Percentiles rank a stretch among this genome's conserved stretches.
Evolutionary conservation across 2,113 vertebrate species (phyloP).

Genomic region (Campylomormyrus tamandua): DNA sequence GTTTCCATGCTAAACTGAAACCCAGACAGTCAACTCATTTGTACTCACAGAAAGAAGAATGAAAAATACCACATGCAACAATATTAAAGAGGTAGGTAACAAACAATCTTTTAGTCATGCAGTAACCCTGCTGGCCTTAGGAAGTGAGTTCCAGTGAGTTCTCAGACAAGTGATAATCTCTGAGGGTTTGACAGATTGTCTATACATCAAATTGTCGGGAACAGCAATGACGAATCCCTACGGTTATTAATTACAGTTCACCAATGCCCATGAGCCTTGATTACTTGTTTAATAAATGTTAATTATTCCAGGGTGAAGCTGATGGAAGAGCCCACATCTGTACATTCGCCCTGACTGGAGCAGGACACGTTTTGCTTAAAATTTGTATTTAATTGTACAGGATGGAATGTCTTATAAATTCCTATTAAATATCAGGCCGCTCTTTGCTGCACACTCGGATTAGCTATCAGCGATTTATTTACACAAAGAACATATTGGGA

Average conservation of each 20-base stretch:
- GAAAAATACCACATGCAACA: background rate
- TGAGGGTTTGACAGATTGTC: background rate
- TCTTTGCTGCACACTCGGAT: background rate
- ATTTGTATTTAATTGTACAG: background rate
- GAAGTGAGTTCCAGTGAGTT: background rate
- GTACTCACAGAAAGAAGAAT: background rate
- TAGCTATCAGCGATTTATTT: background rate
- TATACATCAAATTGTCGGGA: background rate
- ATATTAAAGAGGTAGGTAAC: background rate
- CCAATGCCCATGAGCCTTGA: background rate
- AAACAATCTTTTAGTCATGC: background rate
- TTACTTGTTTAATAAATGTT: background rate
- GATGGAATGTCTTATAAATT: background rate
- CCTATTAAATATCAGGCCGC: background rate
- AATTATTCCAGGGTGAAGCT: background rate
- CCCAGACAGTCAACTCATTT: background rate
- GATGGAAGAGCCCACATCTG: background rate
- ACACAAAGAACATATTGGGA: background rate
- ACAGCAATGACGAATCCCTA: background rate
- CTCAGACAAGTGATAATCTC: background rate
- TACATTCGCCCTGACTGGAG: background rate
- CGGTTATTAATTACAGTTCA: background rate
- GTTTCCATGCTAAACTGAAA: background rate
- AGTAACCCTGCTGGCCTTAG: background rate
- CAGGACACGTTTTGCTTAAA: background rate